These are phyloP conservation scores for Carassius gibelio DNA, from an alignment of 2,113 vertebrate species.

Conservation along the genomic window DNA sequence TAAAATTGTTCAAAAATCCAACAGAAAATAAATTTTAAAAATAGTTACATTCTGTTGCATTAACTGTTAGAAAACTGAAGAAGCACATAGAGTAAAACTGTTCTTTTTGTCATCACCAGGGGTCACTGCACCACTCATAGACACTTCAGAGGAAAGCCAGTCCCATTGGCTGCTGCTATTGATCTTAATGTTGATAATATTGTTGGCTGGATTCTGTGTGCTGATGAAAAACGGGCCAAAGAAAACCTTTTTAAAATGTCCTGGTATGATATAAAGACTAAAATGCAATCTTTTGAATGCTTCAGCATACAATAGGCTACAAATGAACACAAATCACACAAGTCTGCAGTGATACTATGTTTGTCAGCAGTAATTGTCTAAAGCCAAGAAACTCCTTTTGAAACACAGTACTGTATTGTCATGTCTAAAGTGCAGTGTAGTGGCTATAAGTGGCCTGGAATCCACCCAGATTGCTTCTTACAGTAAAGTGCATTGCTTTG, in stretches of 20 bases:
- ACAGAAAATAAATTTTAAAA: not conserved
- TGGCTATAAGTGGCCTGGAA: slow-evolving; percentile 30
- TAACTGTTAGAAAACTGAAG: not conserved
- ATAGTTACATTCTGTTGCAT: not conserved
- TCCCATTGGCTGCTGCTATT: not conserved
- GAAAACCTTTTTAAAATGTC: not conserved
- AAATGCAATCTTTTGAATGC: not conserved
- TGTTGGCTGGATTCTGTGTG: not conserved
- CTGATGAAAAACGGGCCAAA: not conserved
- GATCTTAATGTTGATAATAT: not conserved
- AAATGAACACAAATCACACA: not conserved
- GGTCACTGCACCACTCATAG: not conserved
- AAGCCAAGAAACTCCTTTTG: not conserved
- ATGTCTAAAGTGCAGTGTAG: not conserved
- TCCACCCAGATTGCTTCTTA: slow-evolving; percentile 31
- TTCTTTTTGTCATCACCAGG: not conserved
- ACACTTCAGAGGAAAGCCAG: not conserved
- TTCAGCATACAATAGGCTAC: not conserved
- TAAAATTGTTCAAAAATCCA: not conserved
- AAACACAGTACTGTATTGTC: not conserved
- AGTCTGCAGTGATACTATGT: not conserved
- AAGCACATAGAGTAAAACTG: not conserved
- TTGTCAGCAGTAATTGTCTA: not conserved
- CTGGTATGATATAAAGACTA: slow-evolving; percentile 2
- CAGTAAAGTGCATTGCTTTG: slow-evolving; percentile 39